Evolutionary conservation across 2,113 vertebrate genomes (phyloP).

Genomic region (Tichodroma muraria): DNA sequence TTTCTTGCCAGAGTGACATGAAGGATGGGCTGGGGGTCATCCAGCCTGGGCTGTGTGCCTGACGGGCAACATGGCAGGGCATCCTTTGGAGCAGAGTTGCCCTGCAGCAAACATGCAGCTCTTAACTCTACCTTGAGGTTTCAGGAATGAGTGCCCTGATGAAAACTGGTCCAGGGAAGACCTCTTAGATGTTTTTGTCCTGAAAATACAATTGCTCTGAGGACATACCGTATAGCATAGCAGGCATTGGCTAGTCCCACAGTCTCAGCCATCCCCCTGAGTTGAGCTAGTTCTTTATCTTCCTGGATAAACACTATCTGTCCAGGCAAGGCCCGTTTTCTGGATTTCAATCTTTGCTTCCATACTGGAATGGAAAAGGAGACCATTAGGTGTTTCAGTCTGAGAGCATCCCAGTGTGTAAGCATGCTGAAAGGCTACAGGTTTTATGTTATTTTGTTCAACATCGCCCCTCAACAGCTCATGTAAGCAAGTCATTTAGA

Average conservation of each 20-base stretch:
- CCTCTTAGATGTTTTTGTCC: not conserved
- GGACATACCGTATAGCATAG: conserved; percentile 66
- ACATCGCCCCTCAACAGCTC: not conserved
- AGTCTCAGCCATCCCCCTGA: conserved; percentile 36
- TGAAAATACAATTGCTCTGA: not conserved
- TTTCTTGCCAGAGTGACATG: not conserved
- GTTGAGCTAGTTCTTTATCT: conserved; percentile 65
- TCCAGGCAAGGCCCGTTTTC: not conserved
- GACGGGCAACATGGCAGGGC: not conserved
- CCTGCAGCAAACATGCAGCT: not conserved
- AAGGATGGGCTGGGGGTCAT: not conserved
- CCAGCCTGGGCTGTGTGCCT: no score
- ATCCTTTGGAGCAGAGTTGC: not conserved
- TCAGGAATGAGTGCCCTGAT: not conserved
- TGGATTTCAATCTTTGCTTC: conserved; percentile 32
- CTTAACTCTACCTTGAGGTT: not conserved
- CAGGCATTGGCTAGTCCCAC: conserved; percentile 71
- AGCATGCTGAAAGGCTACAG: not conserved
- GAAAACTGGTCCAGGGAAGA: not conserved
- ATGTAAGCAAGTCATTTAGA: not conserved
- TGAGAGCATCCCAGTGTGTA: not conserved
- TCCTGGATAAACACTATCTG: conserved; percentile 14
- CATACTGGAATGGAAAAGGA: conserved; percentile 48
- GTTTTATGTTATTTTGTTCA: not conserved
- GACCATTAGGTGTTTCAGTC: not conserved